phyloP scores from a whole-genome alignment of 2,113 vertebrate genomes.

The Paramormyrops kingsleyae region DNA sequence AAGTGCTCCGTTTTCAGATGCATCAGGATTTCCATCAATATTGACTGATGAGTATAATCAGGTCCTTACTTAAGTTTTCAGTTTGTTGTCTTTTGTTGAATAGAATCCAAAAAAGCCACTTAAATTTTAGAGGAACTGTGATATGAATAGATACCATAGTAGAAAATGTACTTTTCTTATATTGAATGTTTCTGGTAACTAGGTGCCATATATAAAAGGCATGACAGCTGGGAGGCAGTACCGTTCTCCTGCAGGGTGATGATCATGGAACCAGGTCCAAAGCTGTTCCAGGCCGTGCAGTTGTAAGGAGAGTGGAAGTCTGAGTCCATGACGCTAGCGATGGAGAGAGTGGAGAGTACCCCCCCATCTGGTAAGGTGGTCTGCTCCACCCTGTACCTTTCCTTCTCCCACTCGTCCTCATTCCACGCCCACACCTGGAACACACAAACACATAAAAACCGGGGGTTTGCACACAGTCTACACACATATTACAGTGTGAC shows the following conservation, averaged over 20 bases:
- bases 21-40: neutral
- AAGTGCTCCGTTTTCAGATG: neutral
- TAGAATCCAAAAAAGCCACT: neutral
- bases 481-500: neutral
- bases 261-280: constrained; percentile 87
- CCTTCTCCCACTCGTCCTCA: constrained; percentile 87
- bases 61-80: neutral
- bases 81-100: neutral
- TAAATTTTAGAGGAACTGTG: neutral
- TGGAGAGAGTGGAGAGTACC: constrained; percentile 87
- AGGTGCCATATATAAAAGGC: neutral
- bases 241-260: constrained; percentile 81
- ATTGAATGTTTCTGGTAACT: neutral
- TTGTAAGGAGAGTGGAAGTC: constrained; percentile 94
- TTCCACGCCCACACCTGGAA: constrained; percentile 91
- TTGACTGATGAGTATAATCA: neutral
- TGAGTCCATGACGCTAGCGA: constrained; percentile 86
- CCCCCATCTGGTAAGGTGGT: constrained; percentile 63
- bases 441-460: constrained; percentile 13
- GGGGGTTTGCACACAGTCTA: neutral
- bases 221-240: constrained; percentile 31
- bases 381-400: constrained; percentile 87
- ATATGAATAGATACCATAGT: neutral
- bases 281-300: constrained; percentile 93
- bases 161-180: neutral